phyloP scores from a whole-genome alignment of 1,140 invertebrate genomes.

The Dendrolimus kikuchii region DNA sequence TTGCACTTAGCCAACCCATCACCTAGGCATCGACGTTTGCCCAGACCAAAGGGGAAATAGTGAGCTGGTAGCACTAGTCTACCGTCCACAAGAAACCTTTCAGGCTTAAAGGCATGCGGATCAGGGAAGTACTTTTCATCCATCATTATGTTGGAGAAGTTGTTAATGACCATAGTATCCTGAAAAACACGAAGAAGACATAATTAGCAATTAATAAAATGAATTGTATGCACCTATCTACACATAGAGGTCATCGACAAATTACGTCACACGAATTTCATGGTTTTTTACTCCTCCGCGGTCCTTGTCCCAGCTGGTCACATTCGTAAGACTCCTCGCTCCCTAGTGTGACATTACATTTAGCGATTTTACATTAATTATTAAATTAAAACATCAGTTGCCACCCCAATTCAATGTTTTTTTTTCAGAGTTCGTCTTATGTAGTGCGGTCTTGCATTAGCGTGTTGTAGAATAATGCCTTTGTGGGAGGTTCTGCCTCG shows the following conservation, averaged over 20 bases:
- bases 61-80: conserved; percentile 78
- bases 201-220: no score
- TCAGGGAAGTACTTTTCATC: conserved; percentile 80
- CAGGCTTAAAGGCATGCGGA: conserved; percentile 83
- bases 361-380: no score
- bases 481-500: no score
- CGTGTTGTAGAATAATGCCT: conserved; percentile 5
- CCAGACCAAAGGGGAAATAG: conserved; percentile 85
- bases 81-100: conserved; percentile 82
- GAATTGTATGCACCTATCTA: no score
- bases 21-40: conserved; percentile 76
- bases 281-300: no score
- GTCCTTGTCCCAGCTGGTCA: no score
- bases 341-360: no score
- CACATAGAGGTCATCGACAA: no score
- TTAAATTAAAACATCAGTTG: conserved; percentile 3
- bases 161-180: conserved; percentile 88
- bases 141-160: conserved; percentile 83
- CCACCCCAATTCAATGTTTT: not conserved
- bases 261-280: no score
- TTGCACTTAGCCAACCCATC: conserved; percentile 77
- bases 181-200: conserved; percentile 29
- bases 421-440: not conserved
- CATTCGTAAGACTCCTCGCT: no score
- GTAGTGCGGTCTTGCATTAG: conserved; percentile 1